Percentiles rank a stretch among this genome's conserved stretches.
Conservation (phyloP, 37 sponge, comb jelly and placozoan genomes). For the Dysidea cf. avara region DNA sequence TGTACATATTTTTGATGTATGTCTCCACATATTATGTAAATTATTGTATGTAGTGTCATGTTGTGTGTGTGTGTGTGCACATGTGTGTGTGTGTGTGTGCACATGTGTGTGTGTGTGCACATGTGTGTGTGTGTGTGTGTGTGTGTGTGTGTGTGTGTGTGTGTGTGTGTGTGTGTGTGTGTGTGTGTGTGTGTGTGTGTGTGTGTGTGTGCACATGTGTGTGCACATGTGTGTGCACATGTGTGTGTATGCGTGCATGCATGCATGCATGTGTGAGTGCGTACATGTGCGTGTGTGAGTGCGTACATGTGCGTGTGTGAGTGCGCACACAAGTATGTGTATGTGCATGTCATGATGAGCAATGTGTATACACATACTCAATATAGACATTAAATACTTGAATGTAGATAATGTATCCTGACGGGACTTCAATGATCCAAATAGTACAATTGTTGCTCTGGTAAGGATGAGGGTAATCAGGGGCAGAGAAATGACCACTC, state of each 20-base stretch:
- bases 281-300: too few species aligned
- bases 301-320: too few species aligned
- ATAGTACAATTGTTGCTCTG: conserved; percentile 26
- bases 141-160: conserved; percentile 38
- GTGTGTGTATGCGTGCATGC: conserved; percentile 11
- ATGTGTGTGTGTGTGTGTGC: conserved; percentile 21
- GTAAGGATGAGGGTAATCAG: conserved; percentile 40
- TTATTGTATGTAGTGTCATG: too few species aligned
- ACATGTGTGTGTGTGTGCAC: conserved; percentile 19
- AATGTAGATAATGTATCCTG: conserved; percentile 14
- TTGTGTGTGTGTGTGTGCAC: not conserved
- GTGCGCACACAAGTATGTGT: too few species aligned
- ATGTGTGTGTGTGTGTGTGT: conserved; percentile 32
- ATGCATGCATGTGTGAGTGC: conserved; percentile 1
- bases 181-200: conserved; percentile 26
- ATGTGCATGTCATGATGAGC: too few species aligned
- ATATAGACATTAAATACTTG: conserved; percentile 7
- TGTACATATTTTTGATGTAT: too few species aligned
- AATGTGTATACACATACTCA: too few species aligned
- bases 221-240: conserved; percentile 1
- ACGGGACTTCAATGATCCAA: conserved; percentile 33
- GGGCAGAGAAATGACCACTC: conserved; percentile 32
- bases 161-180: conserved; percentile 17
- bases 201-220: conserved; percentile 9
- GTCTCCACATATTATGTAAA: too few species aligned